Evolutionary conservation across 1,140 invertebrate species (phyloP).

Genomic region (Trichomalopsis sarcophagae): DNA sequence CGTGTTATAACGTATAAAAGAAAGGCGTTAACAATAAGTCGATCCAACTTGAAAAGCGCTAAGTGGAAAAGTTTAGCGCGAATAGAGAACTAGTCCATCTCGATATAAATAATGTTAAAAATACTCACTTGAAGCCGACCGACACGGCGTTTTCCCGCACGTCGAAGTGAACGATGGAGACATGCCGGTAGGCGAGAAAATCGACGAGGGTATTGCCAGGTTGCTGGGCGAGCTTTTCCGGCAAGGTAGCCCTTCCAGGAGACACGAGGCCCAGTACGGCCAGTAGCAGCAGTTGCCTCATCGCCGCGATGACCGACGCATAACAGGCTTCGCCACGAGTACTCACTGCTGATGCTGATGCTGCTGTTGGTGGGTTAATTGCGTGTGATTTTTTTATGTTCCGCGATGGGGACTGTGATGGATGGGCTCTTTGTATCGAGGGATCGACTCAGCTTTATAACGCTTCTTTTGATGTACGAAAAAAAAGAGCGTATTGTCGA

Average conservation of each 20-base stretch:
- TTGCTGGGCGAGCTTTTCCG: constrained; percentile 63
- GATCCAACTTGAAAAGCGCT: background rate
- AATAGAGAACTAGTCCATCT: no score
- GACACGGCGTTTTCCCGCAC: constrained; percentile 67
- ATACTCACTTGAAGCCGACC: constrained; percentile 69
- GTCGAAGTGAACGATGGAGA: constrained; percentile 71
- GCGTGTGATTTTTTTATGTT: no score
- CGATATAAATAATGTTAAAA: background rate
- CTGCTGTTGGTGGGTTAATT: no score
- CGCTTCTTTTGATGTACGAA: no score
- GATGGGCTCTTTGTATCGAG: no score
- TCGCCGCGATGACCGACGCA: constrained; percentile 3
- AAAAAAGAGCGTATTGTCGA: no score
- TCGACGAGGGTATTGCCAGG: constrained; percentile 66
- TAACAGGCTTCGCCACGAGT: constrained; percentile 1
- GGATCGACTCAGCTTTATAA: no score
- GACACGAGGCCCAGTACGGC: background rate
- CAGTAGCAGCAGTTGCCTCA: constrained; percentile 7
- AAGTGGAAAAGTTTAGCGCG: background rate
- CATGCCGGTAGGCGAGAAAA: constrained; percentile 69
- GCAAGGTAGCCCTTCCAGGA: background rate
- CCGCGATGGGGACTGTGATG: no score
- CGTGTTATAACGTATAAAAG: no score
- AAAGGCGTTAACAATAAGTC: no score
- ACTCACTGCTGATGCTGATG: background rate